Conservation (phyloP, 2,888 invertebrate genomes). For the Sphecodes monilicornis region DNA sequence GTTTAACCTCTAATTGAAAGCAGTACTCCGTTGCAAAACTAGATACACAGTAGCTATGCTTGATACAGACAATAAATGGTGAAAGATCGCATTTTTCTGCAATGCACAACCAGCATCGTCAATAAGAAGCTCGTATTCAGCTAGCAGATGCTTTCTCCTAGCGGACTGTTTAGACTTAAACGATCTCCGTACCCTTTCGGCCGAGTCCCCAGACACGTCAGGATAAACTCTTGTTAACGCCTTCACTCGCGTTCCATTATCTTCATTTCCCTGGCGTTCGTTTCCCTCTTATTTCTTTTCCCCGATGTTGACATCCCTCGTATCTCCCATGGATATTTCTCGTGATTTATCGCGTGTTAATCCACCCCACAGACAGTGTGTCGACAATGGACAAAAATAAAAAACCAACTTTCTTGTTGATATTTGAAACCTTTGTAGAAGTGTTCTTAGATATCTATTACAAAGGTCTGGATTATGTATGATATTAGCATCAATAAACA, state of each 20-base stretch:
- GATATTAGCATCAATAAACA: too few relatives aligned
- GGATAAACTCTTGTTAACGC: neutral
- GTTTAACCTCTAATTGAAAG: neutral
- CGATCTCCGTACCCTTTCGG: neutral
- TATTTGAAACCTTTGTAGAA: too few relatives aligned
- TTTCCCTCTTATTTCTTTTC: conserved; percentile 10
- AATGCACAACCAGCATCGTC: neutral
- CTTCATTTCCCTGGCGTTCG: conserved; percentile 1
- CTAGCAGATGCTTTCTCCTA: neutral
- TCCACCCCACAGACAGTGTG: too few relatives aligned
- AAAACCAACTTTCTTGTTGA: too few relatives aligned
- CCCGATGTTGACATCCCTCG: neutral
- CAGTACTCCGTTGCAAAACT: neutral
- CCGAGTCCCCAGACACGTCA: neutral
- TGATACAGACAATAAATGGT: neutral
- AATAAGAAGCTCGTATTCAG: neutral
- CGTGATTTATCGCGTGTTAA: neutral
- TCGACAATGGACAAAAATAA: too few relatives aligned
- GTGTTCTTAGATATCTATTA: too few relatives aligned
- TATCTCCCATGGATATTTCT: neutral
- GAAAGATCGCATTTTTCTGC: neutral
- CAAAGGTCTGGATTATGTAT: too few relatives aligned
- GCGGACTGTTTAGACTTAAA: neutral
- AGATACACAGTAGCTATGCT: neutral
- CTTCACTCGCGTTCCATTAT: conserved; percentile 43